A percentile compares a stretch with the other conserved stretches of the same genome.
phyloP scores from a whole-genome alignment of 2,888 invertebrate genomes.

The Ethmia dodecea region DNA sequence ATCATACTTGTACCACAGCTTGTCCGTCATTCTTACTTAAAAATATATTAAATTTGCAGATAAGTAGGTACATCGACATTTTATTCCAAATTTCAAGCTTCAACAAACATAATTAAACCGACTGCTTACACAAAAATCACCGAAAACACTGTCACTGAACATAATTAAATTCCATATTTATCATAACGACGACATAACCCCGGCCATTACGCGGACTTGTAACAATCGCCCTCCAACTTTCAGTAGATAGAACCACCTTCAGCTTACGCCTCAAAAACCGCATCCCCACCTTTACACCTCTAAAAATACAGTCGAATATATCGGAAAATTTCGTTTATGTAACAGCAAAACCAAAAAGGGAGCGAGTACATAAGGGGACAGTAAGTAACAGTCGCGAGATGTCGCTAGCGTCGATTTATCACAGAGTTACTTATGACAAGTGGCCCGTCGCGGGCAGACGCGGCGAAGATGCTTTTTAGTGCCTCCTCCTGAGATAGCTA shows the following conservation, averaged over 20 bases:
- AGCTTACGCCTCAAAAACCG: slow-evolving; percentile 4
- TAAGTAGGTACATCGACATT: too few relatives aligned
- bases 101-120: not conserved
- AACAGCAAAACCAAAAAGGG: slow-evolving; percentile 14
- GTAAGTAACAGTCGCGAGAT: slow-evolving; percentile 66
- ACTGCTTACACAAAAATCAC: slow-evolving; percentile 22
- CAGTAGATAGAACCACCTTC: slow-evolving; percentile 29
- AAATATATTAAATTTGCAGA: too few relatives aligned
- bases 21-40: too few relatives aligned
- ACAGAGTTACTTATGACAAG: slow-evolving; percentile 68
- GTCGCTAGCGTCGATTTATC: slow-evolving; percentile 63
- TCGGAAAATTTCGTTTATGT: not conserved
- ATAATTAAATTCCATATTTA: slow-evolving; percentile 62
- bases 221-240: slow-evolving; percentile 41
- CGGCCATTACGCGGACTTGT: slow-evolving; percentile 43
- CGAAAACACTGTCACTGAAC: slow-evolving; percentile 35
- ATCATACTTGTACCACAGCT: too few relatives aligned
- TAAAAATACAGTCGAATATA: slow-evolving; percentile 13
- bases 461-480: slow-evolving; percentile 63
- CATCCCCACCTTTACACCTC: slow-evolving; percentile 7
- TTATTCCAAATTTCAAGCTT: too few relatives aligned
- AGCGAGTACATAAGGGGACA: slow-evolving; percentile 57
- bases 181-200: slow-evolving; percentile 56
- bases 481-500: slow-evolving; percentile 32
- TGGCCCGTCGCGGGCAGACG: slow-evolving; percentile 61